Percentiles rank a stretch among this genome's conserved stretches.
phyloP scores from a whole-genome alignment of 2,797 vertebrate species.

The Sebastolobus altivelis region DNA sequence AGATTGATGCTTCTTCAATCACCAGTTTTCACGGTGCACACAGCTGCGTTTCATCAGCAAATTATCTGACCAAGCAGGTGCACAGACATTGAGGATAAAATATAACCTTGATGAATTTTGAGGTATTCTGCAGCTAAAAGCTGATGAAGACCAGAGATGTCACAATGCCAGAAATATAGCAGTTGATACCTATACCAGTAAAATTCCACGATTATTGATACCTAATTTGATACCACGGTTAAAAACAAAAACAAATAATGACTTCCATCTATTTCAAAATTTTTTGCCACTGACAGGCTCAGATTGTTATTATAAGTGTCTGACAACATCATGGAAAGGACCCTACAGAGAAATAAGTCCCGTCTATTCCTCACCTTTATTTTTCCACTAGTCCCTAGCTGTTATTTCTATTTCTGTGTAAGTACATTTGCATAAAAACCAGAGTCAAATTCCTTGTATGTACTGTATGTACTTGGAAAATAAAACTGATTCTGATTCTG shows the following conservation, averaged over 20 bases:
- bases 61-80: constrained; percentile 6
- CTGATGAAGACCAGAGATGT: background rate
- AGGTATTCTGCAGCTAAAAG: constrained; percentile 16
- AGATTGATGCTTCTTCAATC: background rate
- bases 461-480: too few relatives aligned
- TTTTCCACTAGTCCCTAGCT: too few relatives aligned
- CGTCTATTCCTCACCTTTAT: too few relatives aligned
- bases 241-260: background rate
- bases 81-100: constrained; percentile 11
- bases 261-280: background rate
- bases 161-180: background rate
- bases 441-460: too few relatives aligned
- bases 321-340: background rate
- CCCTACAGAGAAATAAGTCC: background rate
- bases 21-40: constrained; percentile 6
- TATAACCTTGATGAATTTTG: constrained; percentile 27
- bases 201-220: background rate
- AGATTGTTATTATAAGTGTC: background rate
- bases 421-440: too few relatives aligned
- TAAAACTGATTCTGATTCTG: too few relatives aligned
- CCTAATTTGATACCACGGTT: background rate
- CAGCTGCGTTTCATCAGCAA: constrained; percentile 5
- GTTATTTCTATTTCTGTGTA: too few relatives aligned
- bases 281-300: background rate
- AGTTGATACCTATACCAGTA: background rate